Evolutionary conservation across 2,888 invertebrate species (phyloP).

Genomic region (Diploptera punctata): DNA sequence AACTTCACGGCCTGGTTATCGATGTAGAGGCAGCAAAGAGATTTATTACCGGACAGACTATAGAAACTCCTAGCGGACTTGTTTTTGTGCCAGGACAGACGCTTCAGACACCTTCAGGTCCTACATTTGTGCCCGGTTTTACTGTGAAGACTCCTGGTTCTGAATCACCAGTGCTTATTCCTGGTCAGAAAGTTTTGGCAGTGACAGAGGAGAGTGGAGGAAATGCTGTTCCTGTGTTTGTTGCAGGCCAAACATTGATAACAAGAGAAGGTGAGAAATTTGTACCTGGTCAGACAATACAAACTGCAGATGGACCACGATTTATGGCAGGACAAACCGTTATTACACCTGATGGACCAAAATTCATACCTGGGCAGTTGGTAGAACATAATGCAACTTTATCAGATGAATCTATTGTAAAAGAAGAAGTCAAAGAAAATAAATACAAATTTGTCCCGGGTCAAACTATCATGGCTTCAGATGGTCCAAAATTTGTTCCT

Average conservation of each 20-base stretch:
- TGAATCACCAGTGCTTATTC: slow-evolving; percentile 70
- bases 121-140: slow-evolving; percentile 75
- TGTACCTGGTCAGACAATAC: slow-evolving; percentile 67
- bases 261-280: slow-evolving; percentile 62
- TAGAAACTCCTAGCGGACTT: slow-evolving; percentile 72
- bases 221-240: slow-evolving; percentile 65
- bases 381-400: slow-evolving; percentile 68
- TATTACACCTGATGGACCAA: slow-evolving; percentile 55
- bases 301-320: slow-evolving; percentile 66
- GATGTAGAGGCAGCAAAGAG: slow-evolving; percentile 68
- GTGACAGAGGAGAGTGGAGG: slow-evolving; percentile 50
- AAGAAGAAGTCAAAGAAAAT: neutral
- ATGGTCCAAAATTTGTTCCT: slow-evolving; percentile 66
- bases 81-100: slow-evolving; percentile 80
- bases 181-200: slow-evolving; percentile 69
- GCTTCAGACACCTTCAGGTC: slow-evolving; percentile 70
- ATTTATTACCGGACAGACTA: slow-evolving; percentile 74
- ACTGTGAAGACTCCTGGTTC: slow-evolving; percentile 67
- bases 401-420: slow-evolving; percentile 45
- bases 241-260: slow-evolving; percentile 73
- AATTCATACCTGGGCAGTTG: slow-evolving; percentile 68
- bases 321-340: slow-evolving; percentile 72
- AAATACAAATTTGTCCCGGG: slow-evolving; percentile 65
- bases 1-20: slow-evolving; percentile 49
- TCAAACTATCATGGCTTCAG: slow-evolving; percentile 58